Evolutionary conservation across 2,888 invertebrate genomes (phyloP).

Genomic region (Tricholauxania praeusta): DNA sequence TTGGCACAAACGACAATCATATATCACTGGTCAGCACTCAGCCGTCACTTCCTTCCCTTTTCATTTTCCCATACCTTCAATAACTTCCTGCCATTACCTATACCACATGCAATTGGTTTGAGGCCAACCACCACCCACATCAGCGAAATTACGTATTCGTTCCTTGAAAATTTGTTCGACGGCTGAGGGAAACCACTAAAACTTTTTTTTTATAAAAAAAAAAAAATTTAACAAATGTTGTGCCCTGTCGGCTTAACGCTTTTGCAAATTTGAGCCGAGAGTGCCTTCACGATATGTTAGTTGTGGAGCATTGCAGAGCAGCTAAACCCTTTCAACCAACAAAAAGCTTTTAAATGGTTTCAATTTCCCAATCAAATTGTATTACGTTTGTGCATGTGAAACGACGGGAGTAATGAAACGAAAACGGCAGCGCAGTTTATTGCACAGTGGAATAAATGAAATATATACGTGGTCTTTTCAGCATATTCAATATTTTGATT

Average conservation of each 20-base stretch:
- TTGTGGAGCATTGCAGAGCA: not conserved
- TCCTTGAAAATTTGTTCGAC: no score
- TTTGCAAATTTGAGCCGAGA: not conserved
- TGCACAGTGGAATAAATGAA: no score
- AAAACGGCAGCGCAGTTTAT: not conserved
- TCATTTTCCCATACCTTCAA: no score
- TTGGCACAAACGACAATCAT: constrained; percentile 24
- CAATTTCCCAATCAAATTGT: constrained; percentile 35
- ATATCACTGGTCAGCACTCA: constrained; percentile 22
- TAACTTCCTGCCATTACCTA: no score
- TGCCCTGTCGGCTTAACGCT: constrained; percentile 19
- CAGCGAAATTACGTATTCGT: not conserved
- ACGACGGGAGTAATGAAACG: constrained; percentile 1
- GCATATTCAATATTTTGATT: no score
- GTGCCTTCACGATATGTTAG: no score
- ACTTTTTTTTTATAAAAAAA: not conserved
- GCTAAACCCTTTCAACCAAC: not conserved
- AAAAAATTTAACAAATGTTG: not conserved
- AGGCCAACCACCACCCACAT: not conserved
- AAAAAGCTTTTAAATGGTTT: constrained; percentile 32
- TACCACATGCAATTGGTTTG: not conserved
- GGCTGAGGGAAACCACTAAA: not conserved
- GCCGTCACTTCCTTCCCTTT: not conserved
- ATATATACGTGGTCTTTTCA: no score
- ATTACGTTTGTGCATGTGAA: constrained; percentile 28